A percentile compares a stretch with the other conserved stretches of the same genome.
Evolutionary conservation across 2,113 vertebrate genomes (phyloP).

Genomic region (Ictalurus furcatus): DNA sequence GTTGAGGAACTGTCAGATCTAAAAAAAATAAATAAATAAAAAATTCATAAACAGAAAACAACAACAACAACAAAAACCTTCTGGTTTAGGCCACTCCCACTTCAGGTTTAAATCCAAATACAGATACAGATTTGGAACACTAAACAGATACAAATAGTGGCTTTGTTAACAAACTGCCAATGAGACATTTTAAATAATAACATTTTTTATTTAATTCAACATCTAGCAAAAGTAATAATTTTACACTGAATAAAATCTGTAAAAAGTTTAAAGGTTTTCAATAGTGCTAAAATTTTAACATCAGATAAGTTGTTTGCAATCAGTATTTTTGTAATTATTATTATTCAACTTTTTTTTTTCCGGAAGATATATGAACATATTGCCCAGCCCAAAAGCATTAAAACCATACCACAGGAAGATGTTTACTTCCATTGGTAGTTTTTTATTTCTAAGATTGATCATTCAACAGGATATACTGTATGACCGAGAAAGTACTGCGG

Average conservation of each 20-base stretch:
- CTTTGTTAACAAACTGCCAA: neutral
- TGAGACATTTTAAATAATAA: neutral
- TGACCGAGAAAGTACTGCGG: constrained; percentile 33
- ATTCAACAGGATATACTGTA: constrained; percentile 1
- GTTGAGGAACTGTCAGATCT: neutral
- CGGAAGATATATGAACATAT: neutral
- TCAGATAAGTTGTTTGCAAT: neutral
- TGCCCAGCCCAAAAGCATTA: neutral
- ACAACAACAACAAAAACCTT: neutral
- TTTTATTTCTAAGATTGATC: neutral
- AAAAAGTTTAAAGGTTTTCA: neutral
- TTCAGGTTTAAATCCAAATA: neutral
- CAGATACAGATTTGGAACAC: neutral
- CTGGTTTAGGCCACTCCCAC: neutral
- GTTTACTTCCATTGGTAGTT: neutral
- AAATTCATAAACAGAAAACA: no score
- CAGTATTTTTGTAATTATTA: neutral
- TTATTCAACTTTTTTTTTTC: neutral
- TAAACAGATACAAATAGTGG: neutral
- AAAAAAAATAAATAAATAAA: no score
- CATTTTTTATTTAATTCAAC: neutral
- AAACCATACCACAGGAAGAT: neutral
- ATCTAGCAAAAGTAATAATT: neutral
- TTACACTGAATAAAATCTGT: neutral
- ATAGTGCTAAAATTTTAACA: neutral